phyloP scores from a whole-genome alignment of 2,888 invertebrate species.

The Lottia gigantea region DNA sequence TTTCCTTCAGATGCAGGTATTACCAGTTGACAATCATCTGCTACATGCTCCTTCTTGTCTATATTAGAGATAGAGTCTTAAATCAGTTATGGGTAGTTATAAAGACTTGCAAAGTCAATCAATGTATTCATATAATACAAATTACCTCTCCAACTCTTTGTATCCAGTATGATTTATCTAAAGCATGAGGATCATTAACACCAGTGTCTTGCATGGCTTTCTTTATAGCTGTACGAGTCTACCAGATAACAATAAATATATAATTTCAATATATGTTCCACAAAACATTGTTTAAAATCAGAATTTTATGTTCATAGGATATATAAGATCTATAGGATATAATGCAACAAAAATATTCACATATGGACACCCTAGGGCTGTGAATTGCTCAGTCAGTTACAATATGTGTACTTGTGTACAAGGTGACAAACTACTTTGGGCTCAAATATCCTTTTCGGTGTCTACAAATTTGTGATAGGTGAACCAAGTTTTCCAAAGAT shows the following conservation, averaged over 20 bases:
- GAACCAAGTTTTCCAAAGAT: too few species aligned
- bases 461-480: background rate
- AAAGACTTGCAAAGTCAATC: background rate
- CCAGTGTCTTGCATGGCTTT: slow-evolving; percentile 54
- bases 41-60: too few species aligned
- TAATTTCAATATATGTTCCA: background rate
- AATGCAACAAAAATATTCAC: background rate
- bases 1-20: too few species aligned
- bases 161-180: slow-evolving; percentile 67
- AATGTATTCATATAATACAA: background rate
- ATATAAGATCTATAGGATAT: background rate
- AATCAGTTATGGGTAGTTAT: too few species aligned
- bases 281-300: background rate
- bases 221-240: slow-evolving; percentile 47
- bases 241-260: slow-evolving; percentile 19
- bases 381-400: slow-evolving; percentile 1
- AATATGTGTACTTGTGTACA: too few species aligned
- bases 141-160: slow-evolving; percentile 64
- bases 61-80: too few species aligned
- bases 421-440: too few species aligned
- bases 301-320: background rate
- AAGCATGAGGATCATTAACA: slow-evolving; percentile 49
- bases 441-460: slow-evolving; percentile 10
- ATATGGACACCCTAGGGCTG: slow-evolving; percentile 13
- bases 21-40: too few species aligned